These are phyloP conservation scores for Sebastes oblongus DNA, from an alignment of 2,797 vertebrate species.

Conservation along the genomic window DNA sequence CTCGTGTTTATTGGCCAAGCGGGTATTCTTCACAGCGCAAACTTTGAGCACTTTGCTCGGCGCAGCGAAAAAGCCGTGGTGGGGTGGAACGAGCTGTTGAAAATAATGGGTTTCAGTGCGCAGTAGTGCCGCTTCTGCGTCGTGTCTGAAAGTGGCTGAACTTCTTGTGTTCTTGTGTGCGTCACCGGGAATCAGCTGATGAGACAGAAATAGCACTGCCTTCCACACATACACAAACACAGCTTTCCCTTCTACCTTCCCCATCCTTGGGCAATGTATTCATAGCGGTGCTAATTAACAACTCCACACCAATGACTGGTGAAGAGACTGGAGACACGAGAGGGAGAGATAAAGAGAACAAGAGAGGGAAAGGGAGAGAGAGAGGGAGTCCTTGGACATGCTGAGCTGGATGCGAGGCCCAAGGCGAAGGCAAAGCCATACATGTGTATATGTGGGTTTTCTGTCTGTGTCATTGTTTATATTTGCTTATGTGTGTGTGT, in stretches of 20 bases:
- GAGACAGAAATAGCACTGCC: constrained; percentile 70
- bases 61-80: background rate
- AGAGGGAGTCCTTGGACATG: constrained; percentile 28
- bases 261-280: constrained; percentile 70
- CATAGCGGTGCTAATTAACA: constrained; percentile 78
- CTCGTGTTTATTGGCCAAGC: background rate
- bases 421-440: constrained; percentile 14
- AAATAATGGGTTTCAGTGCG: background rate
- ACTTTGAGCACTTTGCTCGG: background rate
- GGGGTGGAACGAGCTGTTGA: too few species aligned
- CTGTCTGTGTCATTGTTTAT: constrained; percentile 41
- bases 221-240: constrained; percentile 11
- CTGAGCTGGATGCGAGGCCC: constrained; percentile 19
- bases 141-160: background rate
- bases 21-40: background rate
- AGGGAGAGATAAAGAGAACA: constrained; percentile 26
- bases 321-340: constrained; percentile 27
- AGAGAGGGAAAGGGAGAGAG: constrained; percentile 23
- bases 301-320: constrained; percentile 59
- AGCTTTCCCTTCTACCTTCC: constrained; percentile 13
- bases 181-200: constrained; percentile 67
- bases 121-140: background rate
- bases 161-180: constrained; percentile 3
- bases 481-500: background rate
- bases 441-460: constrained; percentile 13